phyloP scores from a whole-genome alignment of 2,888 invertebrate species.

The Aricia artaxerxes region DNA sequence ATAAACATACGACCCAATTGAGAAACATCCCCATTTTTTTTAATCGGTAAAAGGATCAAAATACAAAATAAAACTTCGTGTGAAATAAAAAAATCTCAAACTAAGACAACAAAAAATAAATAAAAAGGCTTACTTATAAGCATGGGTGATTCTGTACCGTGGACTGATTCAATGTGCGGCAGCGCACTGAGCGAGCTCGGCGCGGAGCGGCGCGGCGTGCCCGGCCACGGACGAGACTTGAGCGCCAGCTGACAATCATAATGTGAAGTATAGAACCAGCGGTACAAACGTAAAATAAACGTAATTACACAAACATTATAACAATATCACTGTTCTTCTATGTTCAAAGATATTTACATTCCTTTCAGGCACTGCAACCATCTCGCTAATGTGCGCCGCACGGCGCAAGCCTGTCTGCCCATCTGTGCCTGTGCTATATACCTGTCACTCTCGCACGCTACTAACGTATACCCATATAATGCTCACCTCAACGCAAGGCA shows the following conservation, averaged over 20 bases:
- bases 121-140: conserved; percentile 53
- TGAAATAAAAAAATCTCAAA: not conserved
- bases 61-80: not conserved
- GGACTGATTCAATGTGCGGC: conserved; percentile 40
- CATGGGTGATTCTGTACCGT: conserved; percentile 59
- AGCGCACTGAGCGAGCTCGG: conserved; percentile 43
- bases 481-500: too few species aligned
- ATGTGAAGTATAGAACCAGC: not conserved
- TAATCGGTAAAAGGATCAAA: too few species aligned
- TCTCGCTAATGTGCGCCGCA: too few species aligned
- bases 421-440: not conserved
- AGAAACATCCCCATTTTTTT: too few species aligned
- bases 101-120: not conserved
- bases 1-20: too few species aligned
- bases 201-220: conserved; percentile 47
- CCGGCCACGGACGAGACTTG: conserved; percentile 54
- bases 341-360: too few species aligned
- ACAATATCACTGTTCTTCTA: too few species aligned
- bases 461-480: too few species aligned
- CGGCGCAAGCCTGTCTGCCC: too few species aligned
- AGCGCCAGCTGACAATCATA: conserved; percentile 51
- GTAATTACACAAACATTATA: too few species aligned
- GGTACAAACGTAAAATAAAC: too few species aligned
- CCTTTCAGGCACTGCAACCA: too few species aligned
- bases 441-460: not conserved